These are phyloP conservation scores for Neomonachus schauinslandi DNA, from an alignment of 2,113 vertebrate genomes.

Conservation along the genomic window DNA sequence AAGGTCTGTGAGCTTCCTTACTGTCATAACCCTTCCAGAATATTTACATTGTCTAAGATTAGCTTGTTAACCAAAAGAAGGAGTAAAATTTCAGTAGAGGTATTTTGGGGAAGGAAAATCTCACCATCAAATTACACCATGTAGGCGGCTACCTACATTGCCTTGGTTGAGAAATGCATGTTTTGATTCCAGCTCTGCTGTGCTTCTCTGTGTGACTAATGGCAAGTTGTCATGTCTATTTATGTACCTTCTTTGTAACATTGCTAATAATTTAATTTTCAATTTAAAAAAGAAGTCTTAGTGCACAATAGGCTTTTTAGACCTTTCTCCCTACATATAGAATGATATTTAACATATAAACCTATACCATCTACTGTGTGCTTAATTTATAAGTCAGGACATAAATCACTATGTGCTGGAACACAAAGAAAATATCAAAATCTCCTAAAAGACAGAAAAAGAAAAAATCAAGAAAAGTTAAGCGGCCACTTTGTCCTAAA, in stretches of 20 bases:
- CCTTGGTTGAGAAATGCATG: neutral
- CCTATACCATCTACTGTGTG: neutral
- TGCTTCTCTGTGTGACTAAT: neutral
- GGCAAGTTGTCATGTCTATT: conserved; percentile 11
- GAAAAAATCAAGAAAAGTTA: neutral
- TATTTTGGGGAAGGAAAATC: conserved; percentile 20
- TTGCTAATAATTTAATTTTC: conserved; percentile 12
- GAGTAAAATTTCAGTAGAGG: neutral
- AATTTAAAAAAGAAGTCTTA: neutral
- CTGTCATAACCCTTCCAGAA: neutral
- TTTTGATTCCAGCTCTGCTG: neutral
- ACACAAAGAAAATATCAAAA: neutral
- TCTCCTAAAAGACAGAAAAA: neutral
- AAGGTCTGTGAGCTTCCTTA: neutral
- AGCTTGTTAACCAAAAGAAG: conserved; percentile 30
- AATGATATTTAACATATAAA: neutral
- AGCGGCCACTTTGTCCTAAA: neutral
- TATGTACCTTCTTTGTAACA: neutral
- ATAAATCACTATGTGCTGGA: neutral
- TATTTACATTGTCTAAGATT: neutral
- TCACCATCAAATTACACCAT: conserved; percentile 8
- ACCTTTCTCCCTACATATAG: neutral
- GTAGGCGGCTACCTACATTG: neutral
- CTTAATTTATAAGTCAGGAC: neutral
- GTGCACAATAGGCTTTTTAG: neutral